Conservation (phyloP, 2,888 invertebrate species). For the Cephus pygmeus region DNA sequence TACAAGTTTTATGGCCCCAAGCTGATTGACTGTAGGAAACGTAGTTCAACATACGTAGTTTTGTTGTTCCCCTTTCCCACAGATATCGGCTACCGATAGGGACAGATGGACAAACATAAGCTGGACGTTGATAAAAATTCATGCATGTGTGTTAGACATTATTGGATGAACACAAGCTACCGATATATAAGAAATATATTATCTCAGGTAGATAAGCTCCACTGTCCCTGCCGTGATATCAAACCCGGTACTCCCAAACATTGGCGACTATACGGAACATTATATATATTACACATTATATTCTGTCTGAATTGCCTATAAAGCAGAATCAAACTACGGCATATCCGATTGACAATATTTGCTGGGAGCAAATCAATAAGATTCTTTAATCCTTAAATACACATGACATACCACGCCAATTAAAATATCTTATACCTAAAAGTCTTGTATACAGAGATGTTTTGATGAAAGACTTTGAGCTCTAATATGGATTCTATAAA, state of each 20-base stretch:
- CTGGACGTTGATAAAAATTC: slow-evolving; percentile 19
- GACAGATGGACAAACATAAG: slow-evolving; percentile 22
- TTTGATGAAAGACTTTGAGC: neutral
- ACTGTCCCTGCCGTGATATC: neutral
- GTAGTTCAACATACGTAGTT: slow-evolving; percentile 3
- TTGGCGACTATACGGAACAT: neutral
- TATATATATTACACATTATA: neutral
- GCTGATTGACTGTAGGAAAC: slow-evolving; percentile 10
- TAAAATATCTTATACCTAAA: neutral
- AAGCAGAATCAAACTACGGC: neutral
- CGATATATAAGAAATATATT: slow-evolving; percentile 19
- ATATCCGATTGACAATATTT: neutral
- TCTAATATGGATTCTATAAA: neutral
- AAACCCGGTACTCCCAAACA: neutral
- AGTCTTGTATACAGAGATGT: neutral
- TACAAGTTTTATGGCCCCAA: slow-evolving; percentile 4
- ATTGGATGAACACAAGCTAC: slow-evolving; percentile 16
- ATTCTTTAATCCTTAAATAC: neutral
- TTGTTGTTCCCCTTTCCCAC: slow-evolving; percentile 5
- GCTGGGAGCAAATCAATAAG: neutral
- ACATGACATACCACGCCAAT: neutral
- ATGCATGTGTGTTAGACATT: slow-evolving; percentile 11
- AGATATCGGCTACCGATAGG: slow-evolving; percentile 17
- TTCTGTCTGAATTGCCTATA: neutral
- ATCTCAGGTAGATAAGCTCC: slow-evolving; percentile 21